A percentile compares a stretch with the other conserved stretches of the same genome.
phyloP scores from a whole-genome alignment of 2,797 vertebrate species.

The Chrysolophus pictus region DNA sequence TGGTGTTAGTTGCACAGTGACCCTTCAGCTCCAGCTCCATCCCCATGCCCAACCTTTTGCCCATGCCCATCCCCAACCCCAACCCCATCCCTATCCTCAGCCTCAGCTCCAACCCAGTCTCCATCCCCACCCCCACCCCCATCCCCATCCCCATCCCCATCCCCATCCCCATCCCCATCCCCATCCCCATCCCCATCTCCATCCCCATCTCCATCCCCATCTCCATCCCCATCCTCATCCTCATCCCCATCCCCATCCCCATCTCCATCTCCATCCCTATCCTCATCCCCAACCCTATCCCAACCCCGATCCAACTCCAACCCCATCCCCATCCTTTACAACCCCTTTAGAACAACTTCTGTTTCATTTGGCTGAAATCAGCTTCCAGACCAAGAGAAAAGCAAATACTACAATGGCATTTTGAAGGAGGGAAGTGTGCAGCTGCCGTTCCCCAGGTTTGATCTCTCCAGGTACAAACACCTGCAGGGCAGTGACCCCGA shows the following conservation, averaged over 20 bases:
- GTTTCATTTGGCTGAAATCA: rapidly evolving
- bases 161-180: background rate
- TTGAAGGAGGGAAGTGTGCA: background rate
- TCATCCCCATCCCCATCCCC: rapidly evolving
- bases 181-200: background rate
- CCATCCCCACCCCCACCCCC: background rate
- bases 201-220: no score
- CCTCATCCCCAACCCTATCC: no score
- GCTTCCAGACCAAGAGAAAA: rapidly evolving
- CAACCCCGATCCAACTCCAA: no score
- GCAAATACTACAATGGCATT: background rate
- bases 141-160: background rate
- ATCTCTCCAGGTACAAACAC: background rate
- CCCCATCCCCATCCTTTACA: background rate
- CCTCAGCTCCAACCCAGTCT: rapidly evolving
- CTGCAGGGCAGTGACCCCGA: background rate
- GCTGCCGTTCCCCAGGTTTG: rapidly evolving
- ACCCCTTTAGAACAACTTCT: rapidly evolving
- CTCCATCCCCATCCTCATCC: no score
- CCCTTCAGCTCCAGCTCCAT: rapidly evolving
- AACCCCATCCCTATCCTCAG: no score
- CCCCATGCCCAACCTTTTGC: no score
- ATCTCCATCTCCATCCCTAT: background rate
- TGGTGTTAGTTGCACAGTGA: rapidly evolving
- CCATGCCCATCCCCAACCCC: no score